phyloP scores from a whole-genome alignment of 1,140 invertebrate genomes.

The Sinonovacula constricta region DNA sequence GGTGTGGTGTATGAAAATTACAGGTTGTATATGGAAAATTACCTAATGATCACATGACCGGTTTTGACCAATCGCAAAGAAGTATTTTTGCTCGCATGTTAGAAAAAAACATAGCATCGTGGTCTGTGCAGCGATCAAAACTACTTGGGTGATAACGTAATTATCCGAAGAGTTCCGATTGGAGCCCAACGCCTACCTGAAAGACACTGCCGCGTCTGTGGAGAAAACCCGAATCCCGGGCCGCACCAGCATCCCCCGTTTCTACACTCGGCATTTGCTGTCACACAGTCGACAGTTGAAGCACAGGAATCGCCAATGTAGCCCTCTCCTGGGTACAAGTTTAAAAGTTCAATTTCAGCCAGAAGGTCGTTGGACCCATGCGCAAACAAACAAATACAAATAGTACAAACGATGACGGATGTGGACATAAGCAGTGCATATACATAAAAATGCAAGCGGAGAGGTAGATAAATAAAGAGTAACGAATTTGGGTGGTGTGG shows the following conservation, averaged over 20 bases:
- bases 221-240: constrained; percentile 29
- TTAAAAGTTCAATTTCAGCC: too few relatives aligned
- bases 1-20: too few relatives aligned
- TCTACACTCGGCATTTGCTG: constrained; percentile 12
- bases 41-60: not conserved
- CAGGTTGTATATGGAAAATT: not conserved
- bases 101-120: not conserved
- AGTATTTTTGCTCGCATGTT: not conserved
- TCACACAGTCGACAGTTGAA: not conserved
- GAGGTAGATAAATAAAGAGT: too few relatives aligned
- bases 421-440: too few relatives aligned
- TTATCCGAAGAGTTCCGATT: not conserved
- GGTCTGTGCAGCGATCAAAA: not conserved
- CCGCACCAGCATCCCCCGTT: constrained; percentile 2
- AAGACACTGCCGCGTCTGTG: constrained; percentile 20
- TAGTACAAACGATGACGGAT: too few relatives aligned
- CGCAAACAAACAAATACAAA: too few relatives aligned
- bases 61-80: not conserved
- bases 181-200: too few relatives aligned
- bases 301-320: constrained; percentile 22
- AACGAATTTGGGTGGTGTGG: too few relatives aligned
- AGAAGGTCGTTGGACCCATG: too few relatives aligned
- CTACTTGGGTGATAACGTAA: not conserved
- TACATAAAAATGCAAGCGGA: too few relatives aligned
- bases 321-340: constrained; percentile 24